A percentile compares a stretch with the other conserved stretches of the same genome.
Conservation (phyloP, 2,113 vertebrate species). For the Corythornis madagascariensis region DNA sequence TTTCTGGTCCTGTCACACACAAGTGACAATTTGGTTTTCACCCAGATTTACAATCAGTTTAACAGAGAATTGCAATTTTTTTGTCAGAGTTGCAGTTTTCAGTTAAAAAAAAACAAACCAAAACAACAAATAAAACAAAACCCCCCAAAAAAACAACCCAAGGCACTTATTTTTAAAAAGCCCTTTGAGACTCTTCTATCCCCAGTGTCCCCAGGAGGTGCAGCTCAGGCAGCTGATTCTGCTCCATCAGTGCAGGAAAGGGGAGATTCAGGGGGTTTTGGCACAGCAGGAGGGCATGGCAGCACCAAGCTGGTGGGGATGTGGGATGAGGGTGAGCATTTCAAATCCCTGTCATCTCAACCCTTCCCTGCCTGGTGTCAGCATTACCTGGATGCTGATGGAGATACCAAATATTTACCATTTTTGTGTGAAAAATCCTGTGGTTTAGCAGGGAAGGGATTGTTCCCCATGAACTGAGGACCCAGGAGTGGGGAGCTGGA, state of each 20-base stretch:
- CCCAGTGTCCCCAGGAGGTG: not conserved
- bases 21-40: not conserved
- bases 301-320: not conserved
- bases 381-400: rapidly evolving
- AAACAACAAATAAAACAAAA: too few relatives aligned
- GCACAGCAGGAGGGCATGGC: not conserved
- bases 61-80: not conserved
- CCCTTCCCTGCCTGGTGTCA: not conserved
- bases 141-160: not conserved
- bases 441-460: not conserved
- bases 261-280: not conserved
- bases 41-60: not conserved
- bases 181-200: not conserved
- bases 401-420: not conserved
- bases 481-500: rapidly evolving
- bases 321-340: conserved; percentile 21
- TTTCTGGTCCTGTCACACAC: not conserved
- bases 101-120: not conserved
- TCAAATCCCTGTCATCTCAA: not conserved
- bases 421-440: not conserved
- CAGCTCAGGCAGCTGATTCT: not conserved
- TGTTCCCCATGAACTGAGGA: not conserved
- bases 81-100: not conserved
- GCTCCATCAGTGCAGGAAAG: not conserved
- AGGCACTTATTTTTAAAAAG: not conserved